Evolutionary conservation across 1,140 invertebrate species (phyloP).

Genomic region (Zaprionus davidi): DNA sequence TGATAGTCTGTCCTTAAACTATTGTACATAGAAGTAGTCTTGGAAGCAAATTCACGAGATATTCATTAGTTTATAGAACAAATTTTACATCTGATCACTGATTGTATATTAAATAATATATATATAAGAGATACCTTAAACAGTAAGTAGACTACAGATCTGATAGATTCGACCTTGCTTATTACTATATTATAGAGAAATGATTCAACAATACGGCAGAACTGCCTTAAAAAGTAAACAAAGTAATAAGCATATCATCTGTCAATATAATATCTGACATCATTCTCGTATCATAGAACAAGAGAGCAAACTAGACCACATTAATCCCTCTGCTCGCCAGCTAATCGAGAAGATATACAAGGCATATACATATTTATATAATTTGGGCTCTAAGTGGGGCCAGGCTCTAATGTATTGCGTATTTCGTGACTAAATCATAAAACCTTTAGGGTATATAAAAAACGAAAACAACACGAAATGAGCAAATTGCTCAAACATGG

Average conservation of each 20-base stretch:
- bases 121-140: too few species aligned
- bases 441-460: conserved; percentile 9
- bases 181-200: too few species aligned
- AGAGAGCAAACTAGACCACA: background rate
- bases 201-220: too few species aligned
- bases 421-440: conserved; percentile 10
- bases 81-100: too few species aligned
- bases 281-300: background rate
- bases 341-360: conserved; percentile 1
- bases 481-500: background rate
- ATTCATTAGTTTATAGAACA: too few species aligned
- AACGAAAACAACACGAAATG: background rate
- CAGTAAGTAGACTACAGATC: too few species aligned
- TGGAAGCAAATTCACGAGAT: too few species aligned
- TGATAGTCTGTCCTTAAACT: too few species aligned
- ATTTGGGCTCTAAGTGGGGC: background rate
- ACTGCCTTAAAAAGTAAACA: too few species aligned
- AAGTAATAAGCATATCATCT: background rate
- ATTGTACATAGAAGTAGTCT: too few species aligned
- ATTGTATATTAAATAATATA: too few species aligned
- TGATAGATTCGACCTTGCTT: too few species aligned
- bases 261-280: background rate
- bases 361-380: background rate
- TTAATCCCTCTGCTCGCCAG: background rate
- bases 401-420: background rate